Percentiles rank a stretch among this genome's conserved stretches.
Conservation (phyloP, 2,113 vertebrate species). For the Tapirus terrestris region DNA sequence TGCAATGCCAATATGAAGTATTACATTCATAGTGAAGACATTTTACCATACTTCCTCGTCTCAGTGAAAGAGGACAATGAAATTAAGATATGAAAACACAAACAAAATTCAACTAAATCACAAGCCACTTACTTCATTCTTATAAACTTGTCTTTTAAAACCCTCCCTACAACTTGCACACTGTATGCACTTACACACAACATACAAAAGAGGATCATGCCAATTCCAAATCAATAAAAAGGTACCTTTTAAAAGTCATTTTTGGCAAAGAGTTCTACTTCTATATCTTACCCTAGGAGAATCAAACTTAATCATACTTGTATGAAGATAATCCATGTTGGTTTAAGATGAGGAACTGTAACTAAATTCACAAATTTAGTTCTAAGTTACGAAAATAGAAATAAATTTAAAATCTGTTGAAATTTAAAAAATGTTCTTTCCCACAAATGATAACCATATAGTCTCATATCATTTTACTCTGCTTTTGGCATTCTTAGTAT, state of each 20-base stretch:
- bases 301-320: neutral
- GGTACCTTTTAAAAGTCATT: neutral
- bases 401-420: neutral
- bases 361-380: constrained; percentile 2
- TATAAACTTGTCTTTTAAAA: neutral
- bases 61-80: neutral
- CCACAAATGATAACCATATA: neutral
- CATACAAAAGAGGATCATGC: neutral
- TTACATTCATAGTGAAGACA: neutral
- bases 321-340: neutral
- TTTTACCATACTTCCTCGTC: neutral
- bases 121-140: neutral
- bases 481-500: neutral
- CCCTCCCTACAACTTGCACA: neutral
- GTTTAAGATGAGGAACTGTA: neutral
- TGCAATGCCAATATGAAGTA: neutral
- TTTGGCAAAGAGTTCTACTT: neutral
- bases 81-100: constrained; percentile 1
- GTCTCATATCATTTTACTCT: neutral
- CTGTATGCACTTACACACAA: neutral
- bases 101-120: neutral
- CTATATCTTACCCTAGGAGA: neutral
- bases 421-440: neutral
- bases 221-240: neutral
- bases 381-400: constrained; percentile 37